Percentiles rank a stretch among this genome's conserved stretches.
These are phyloP conservation scores for Drosophila kambysellisi DNA, from an alignment of 2,888 invertebrate species.

Conservation along the genomic window DNA sequence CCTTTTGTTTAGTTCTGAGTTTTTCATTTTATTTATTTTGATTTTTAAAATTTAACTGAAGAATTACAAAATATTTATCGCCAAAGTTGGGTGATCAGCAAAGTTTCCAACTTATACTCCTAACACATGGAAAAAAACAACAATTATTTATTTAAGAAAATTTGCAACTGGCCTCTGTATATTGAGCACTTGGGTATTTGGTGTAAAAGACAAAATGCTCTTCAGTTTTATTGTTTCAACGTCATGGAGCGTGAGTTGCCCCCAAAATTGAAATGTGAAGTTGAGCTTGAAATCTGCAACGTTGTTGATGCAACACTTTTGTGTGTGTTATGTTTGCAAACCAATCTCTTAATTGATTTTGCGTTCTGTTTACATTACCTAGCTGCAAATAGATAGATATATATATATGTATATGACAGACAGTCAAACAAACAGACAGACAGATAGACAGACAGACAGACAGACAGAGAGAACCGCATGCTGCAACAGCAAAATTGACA, in stretches of 20 bases:
- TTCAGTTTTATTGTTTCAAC: background rate
- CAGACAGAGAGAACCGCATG: conserved; percentile 35
- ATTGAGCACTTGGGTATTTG: background rate
- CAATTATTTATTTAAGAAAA: background rate
- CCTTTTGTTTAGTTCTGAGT: background rate
- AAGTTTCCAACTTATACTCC: background rate
- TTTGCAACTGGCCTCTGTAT: background rate
- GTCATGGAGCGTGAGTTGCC: background rate
- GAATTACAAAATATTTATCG: background rate
- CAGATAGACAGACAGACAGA: background rate
- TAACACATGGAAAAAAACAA: too few species aligned
- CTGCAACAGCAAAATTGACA: conserved; percentile 55
- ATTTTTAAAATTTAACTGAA: background rate
- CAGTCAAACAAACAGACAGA: background rate
- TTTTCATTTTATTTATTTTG: background rate
- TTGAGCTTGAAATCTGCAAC: background rate
- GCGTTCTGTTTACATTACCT: conserved; percentile 25
- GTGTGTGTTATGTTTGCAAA: conserved; percentile 8
- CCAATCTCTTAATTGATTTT: conserved; percentile 52
- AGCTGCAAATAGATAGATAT: conserved; percentile 1
- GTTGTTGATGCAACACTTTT: conserved; percentile 12
- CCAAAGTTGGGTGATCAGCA: background rate
- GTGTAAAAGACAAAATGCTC: background rate
- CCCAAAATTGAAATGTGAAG: background rate
- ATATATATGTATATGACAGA: conserved; percentile 22